Percentiles rank a stretch among this genome's conserved stretches.
phyloP scores from a whole-genome alignment of 2,113 vertebrate genomes.

The Athene cunicularia region DNA sequence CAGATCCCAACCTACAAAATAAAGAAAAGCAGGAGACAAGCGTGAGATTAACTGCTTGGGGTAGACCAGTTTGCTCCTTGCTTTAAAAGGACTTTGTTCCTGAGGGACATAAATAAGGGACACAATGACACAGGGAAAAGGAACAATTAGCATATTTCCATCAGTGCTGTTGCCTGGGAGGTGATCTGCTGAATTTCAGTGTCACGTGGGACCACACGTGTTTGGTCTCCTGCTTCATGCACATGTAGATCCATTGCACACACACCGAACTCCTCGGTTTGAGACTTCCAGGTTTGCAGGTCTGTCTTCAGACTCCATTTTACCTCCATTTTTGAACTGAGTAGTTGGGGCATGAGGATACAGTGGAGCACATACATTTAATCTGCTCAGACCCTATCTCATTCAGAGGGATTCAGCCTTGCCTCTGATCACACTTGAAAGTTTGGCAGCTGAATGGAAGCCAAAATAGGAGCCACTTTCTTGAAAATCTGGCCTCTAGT shows the following conservation, averaged over 20 bases:
- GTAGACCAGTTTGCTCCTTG: background rate
- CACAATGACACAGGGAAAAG: background rate
- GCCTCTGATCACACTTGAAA: background rate
- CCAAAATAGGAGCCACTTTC: background rate
- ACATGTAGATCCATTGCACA: accelerated
- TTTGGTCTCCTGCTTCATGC: background rate
- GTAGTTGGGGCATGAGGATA: background rate
- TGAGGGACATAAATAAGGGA: background rate
- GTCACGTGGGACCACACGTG: accelerated
- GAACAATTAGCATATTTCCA: background rate
- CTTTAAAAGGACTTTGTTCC: background rate
- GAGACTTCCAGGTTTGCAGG: background rate
- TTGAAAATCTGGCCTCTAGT: background rate
- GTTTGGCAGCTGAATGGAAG: background rate
- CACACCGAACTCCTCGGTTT: background rate
- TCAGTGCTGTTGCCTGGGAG: background rate
- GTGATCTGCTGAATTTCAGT: background rate
- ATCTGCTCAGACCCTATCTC: background rate
- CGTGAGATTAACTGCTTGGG: background rate
- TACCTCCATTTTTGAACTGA: background rate
- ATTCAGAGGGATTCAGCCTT: background rate
- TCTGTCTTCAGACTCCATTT: background rate
- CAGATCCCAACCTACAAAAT: background rate
- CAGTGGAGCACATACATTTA: background rate
- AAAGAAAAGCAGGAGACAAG: background rate